Evolutionary conservation across 2,113 vertebrate genomes (phyloP), one percentile per base, ranked within the genome.

Genomic region (Gobio gobio): DNA sequence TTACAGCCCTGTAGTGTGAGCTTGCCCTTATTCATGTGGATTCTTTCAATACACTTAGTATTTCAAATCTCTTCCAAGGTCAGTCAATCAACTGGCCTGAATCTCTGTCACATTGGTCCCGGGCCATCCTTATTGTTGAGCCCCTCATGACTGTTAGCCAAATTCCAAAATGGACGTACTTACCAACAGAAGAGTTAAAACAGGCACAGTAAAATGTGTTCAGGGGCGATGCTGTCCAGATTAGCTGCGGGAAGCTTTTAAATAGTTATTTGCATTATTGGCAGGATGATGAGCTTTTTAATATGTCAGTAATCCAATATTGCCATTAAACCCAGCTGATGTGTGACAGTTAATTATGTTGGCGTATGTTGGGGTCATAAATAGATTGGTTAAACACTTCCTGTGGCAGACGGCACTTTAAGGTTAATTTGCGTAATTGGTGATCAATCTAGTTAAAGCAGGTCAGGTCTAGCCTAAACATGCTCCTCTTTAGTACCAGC

Each of bases 371-470:
- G 92, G 88, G 86, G 79, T 87, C 86, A 91, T 88, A 83, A 93
- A 92, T 91, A 90, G 91, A 94, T 92, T 94, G 91, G 92, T 92
- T 94, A 93, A 94, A 93, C 92, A 91, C 89, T 94, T 94, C 93
- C 93, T 94, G 92, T 88, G 94, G 93, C 94, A 95, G 93, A 94
- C 91, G 93, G 92, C 92, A 92, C 91, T 93, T 93, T 93, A 91
- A 93, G 90, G 91, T 90, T 94, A 94, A 95, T 94, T 90, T 91
- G 90, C 89, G 90, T 94, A 95, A 95, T 94, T 94, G 94, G 90
- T 92, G 91, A 92, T 90, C 90, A 93, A 93, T 95, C 92, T 90
- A 90, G 93, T 94, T 94, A 91, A 91, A 93, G 90, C 86, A 89
- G 91, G 79, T 84, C 89, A 83, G 88, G 89, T 88, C 92, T 92